Evolutionary conservation across 2,888 invertebrate species (phyloP).

Genomic region (Morpho deidamia): DNA sequence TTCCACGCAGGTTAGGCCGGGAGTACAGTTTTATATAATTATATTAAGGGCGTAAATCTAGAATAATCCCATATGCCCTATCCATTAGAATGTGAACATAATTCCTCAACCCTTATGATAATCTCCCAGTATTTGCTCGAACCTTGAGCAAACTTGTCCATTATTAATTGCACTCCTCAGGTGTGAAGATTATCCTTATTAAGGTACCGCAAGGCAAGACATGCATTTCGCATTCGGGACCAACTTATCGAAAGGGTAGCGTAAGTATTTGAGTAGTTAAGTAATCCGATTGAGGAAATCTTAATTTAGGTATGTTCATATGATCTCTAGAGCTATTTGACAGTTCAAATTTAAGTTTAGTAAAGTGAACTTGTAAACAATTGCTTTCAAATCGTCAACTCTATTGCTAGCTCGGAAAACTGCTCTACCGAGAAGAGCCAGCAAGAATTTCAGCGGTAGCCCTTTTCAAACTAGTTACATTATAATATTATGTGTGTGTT

Average conservation of each 20-base stretch:
- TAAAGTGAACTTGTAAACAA: no score
- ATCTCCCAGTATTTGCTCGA: slow-evolving; percentile 48
- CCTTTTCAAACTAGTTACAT: no score
- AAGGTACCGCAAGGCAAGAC: slow-evolving; percentile 58
- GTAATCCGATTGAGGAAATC: slow-evolving; percentile 19
- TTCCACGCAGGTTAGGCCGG: no score
- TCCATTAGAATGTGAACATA: slow-evolving; percentile 20
- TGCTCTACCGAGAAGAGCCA: no score
- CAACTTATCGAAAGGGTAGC: slow-evolving; percentile 31
- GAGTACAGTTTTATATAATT: no score
- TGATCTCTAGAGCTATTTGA: slow-evolving; percentile 7
- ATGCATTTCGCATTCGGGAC: slow-evolving; percentile 45
- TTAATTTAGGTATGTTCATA: slow-evolving; percentile 12
- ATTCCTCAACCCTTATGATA: slow-evolving; percentile 34
- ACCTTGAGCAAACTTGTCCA: slow-evolving; percentile 48
- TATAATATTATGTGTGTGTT: no score
- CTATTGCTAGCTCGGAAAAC: no score
- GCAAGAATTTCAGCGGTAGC: no score
- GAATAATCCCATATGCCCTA: slow-evolving; percentile 8
- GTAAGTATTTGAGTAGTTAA: slow-evolving; percentile 31
- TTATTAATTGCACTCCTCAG: slow-evolving; percentile 76
- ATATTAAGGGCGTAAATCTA: no score
- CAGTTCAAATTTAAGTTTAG: slow-evolving; percentile 11
- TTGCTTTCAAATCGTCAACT: no score
- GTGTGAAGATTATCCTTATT: slow-evolving; percentile 72